Evolutionary conservation across 2,797 vertebrate genomes (phyloP), one percentile per base, ranked within the genome.

Genomic region (Sebastes wilsoni): DNA sequence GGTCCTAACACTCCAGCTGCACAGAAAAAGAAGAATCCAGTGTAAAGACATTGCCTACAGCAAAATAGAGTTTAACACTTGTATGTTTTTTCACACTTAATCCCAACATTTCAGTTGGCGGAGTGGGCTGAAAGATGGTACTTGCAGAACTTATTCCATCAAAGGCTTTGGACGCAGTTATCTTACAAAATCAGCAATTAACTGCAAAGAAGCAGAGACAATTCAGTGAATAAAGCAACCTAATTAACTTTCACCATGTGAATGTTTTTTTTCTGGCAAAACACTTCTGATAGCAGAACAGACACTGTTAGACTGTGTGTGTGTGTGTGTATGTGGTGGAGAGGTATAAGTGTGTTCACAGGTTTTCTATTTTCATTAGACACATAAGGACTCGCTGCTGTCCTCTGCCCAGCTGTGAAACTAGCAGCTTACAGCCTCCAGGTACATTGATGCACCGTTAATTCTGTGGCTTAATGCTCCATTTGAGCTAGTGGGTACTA

Each of bases 171-270:
- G 78, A 80, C 3, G 18, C 67, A 61, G 68, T 84, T 92, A 92
- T 93, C 84, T 79, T 82, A 86, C 82, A 54, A 85, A 89, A 93
- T 91, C 87, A 90, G 90, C 87, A 91, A 90, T 93, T 93, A 90
- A 87, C 88, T 89, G 79, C 79, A 78, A 74, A 83, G 86, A 80
- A 84, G 79, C 81, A 60, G 84, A 80, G 80, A 90, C 89, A 89
- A 88, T 93, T 85, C 68, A 74, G 82, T 75, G 85, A 89, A 84
- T 88, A 81, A 88, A 84, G 81, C 75, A 88, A 83, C 73, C 82
- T 88, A 91, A 92, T 93, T 92, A 92, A 91, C 88, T 89, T 87
- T 83, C 86, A 72, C 72, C 75, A 78, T 72, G 69, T 79, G 77
- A 82, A 85, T 86, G 87, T 77, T 83, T 49, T 49, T 81, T 77